Conservation (phyloP, 2,888 invertebrate species). For the Nectonema munidae region DNA sequence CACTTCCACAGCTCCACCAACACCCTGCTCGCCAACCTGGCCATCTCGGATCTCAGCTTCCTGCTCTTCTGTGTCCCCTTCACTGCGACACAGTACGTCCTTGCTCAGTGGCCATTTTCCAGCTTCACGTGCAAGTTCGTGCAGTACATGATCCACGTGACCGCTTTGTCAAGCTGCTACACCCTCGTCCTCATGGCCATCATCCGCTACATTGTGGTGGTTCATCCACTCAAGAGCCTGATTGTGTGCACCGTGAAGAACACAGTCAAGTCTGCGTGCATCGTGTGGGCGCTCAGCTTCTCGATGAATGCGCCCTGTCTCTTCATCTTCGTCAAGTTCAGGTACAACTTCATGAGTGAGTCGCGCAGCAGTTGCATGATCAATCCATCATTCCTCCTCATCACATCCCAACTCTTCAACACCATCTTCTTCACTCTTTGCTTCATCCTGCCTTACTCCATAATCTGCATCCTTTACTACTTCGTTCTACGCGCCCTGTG, state of each 20-base stretch:
- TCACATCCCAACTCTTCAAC: conserved; percentile 22
- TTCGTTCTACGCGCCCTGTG: conserved; percentile 51
- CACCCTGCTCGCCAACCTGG: conserved; percentile 50
- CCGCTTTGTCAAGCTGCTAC: conserved; percentile 58
- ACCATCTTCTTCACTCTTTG: conserved; percentile 48
- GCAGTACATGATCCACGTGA: conserved; percentile 55
- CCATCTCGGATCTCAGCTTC: conserved; percentile 52
- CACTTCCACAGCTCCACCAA: conserved; percentile 65
- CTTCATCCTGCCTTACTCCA: conserved; percentile 45
- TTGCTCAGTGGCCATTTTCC: conserved; percentile 57
- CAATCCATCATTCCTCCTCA: not conserved
- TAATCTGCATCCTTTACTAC: conserved; percentile 51
- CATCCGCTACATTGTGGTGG: conserved; percentile 53
- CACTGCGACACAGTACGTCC: conserved; percentile 50
- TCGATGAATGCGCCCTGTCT: conserved; percentile 21
- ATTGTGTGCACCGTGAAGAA: conserved; percentile 44
- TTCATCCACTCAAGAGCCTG: conserved; percentile 56
- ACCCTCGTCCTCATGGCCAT: conserved; percentile 60
- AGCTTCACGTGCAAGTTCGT: conserved; percentile 52
- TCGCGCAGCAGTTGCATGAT: not conserved
- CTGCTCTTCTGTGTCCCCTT: conserved; percentile 66
- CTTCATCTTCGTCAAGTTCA: conserved; percentile 7
- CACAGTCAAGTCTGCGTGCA: conserved; percentile 39
- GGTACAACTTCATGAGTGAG: conserved; percentile 1
- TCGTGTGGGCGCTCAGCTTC: conserved; percentile 42